Evolutionary conservation across 1,140 invertebrate species (phyloP).

Genomic region (Philopotamus ludificatus): DNA sequence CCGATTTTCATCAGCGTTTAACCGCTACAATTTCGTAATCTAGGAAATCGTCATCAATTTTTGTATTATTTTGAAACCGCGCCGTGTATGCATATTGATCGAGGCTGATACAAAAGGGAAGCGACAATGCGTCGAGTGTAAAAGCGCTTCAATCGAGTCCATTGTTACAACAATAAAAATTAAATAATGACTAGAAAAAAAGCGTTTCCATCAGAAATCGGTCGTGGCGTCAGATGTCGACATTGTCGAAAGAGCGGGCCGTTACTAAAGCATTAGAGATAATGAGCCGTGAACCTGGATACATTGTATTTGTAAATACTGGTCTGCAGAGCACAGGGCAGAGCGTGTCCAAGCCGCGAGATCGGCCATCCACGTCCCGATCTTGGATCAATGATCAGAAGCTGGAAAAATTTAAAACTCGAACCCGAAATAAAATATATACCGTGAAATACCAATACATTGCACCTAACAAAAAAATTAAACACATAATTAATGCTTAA

Average conservation of each 20-base stretch:
- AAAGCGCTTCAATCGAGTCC: not conserved
- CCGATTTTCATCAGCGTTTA: not conserved
- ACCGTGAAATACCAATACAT: no score
- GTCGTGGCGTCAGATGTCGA: slow-evolving; percentile 19
- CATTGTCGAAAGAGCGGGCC: slow-evolving; percentile 38
- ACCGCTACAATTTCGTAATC: not conserved
- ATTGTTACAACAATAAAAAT: slow-evolving; percentile 15
- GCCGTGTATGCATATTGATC: slow-evolving; percentile 10
- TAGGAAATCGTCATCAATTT: no score
- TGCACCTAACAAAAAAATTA: no score
- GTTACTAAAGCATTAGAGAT: slow-evolving; percentile 39
- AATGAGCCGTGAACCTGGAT: slow-evolving; percentile 37
- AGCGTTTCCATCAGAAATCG: slow-evolving; percentile 24
- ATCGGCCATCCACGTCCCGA: no score
- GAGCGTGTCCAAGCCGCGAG: not conserved
- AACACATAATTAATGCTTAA: no score
- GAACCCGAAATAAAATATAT: no score
- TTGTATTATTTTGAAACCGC: no score
- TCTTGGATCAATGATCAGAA: no score
- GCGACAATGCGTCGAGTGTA: not conserved
- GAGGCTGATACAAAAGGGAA: slow-evolving; percentile 6
- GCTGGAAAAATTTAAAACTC: no score
- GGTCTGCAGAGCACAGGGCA: slow-evolving; percentile 7
- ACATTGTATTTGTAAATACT: slow-evolving; percentile 37
- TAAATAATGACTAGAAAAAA: slow-evolving; percentile 5